Conservation (phyloP, 2,888 invertebrate species). For the Agapostemon virescens region DNA sequence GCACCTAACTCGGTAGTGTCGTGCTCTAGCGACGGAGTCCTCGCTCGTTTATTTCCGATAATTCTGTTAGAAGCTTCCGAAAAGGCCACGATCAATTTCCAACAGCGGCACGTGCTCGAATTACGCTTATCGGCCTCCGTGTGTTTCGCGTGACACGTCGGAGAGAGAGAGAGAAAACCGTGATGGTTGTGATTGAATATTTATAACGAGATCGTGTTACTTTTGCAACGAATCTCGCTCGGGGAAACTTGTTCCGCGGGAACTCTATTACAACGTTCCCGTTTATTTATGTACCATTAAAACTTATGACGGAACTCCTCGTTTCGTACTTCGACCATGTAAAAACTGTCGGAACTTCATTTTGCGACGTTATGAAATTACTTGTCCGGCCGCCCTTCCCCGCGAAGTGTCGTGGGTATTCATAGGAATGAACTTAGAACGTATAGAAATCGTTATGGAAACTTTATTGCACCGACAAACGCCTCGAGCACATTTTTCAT, state of each 20-base stretch:
- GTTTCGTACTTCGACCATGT: conserved; percentile 48
- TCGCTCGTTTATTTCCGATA: conserved; percentile 45
- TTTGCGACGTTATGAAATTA: conserved; percentile 56
- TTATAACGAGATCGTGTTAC: conserved; percentile 58
- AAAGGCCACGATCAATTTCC: conserved; percentile 27
- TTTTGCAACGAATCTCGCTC: conserved; percentile 52
- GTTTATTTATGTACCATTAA: conserved; percentile 67
- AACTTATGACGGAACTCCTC: conserved; percentile 63
- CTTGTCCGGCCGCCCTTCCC: conserved; percentile 41
- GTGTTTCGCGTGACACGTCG: conserved; percentile 29
- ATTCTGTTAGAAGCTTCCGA: conserved; percentile 26
- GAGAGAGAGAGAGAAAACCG: conserved; percentile 40
- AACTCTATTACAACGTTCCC: conserved; percentile 64
- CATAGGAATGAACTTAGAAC: conserved; percentile 40
- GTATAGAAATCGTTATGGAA: conserved; percentile 34
- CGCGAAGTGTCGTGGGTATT: conserved; percentile 10
- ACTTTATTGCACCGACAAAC: conserved; percentile 39
- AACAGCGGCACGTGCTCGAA: conserved; percentile 44
- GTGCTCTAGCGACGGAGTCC: conserved; percentile 7
- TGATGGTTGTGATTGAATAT: conserved; percentile 61
- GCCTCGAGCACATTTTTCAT: neutral
- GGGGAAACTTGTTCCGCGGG: conserved; percentile 44
- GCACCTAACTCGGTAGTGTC: neutral
- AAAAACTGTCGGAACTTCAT: conserved; percentile 58
- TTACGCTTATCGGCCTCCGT: conserved; percentile 35